Conservation (phyloP, 2,797 vertebrate species). For the Acrossocheilus wenchowensis region DNA sequence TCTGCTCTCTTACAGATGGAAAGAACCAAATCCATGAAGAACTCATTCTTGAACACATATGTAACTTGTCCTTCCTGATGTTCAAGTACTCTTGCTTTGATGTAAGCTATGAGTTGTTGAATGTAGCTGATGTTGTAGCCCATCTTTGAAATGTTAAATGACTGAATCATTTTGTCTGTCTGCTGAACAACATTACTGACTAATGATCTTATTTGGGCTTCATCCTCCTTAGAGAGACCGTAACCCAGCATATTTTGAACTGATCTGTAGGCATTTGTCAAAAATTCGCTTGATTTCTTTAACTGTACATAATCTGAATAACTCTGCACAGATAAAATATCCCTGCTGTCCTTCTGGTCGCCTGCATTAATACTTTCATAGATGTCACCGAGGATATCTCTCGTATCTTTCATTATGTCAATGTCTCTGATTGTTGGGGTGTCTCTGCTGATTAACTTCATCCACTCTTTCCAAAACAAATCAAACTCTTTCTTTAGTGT, state of each 20-base stretch:
- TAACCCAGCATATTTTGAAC: rapidly evolving
- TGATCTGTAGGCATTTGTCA: rapidly evolving
- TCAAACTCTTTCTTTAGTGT: conserved; percentile 50
- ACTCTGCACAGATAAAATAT: background rate
- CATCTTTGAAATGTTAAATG: conserved; percentile 6
- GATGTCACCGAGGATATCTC: conserved; percentile 9
- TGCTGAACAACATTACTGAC: background rate
- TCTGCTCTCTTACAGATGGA: conserved; percentile 37
- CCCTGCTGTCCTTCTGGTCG: background rate
- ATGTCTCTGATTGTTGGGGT: background rate
- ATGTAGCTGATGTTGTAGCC: conserved; percentile 47
- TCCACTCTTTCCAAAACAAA: conserved; percentile 19
- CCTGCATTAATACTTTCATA: background rate
- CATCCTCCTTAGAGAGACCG: background rate
- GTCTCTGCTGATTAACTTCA: background rate
- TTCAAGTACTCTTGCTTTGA: background rate
- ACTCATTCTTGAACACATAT: conserved; percentile 26
- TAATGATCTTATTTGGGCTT: background rate
- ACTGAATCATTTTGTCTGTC: conserved; percentile 5
- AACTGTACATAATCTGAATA: background rate
- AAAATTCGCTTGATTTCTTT: background rate
- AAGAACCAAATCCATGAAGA: conserved; percentile 32
- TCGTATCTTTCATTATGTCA: conserved; percentile 16
- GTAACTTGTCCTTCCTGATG: background rate
- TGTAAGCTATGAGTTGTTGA: conserved; percentile 31